Conservation (phyloP, 2,888 invertebrate species). For the Tipula confusa region DNA sequence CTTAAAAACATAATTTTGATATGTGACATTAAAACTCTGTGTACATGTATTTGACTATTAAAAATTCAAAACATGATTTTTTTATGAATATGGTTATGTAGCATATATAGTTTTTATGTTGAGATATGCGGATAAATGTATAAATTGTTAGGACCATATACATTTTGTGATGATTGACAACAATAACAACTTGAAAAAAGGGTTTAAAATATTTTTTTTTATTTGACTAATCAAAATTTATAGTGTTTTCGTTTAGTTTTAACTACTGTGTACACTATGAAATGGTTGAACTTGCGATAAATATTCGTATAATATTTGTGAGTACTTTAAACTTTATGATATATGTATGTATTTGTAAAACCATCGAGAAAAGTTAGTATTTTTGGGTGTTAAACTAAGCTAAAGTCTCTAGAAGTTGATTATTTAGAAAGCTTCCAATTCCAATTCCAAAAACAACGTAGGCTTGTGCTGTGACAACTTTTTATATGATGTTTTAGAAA, state of each 20-base stretch:
- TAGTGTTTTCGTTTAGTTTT: neutral
- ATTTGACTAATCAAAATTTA: neutral
- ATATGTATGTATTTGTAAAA: too few relatives aligned
- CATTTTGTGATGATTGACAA: neutral
- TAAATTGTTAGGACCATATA: neutral
- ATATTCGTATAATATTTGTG: too few relatives aligned
- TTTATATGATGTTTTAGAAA: too few relatives aligned
- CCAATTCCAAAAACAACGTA: too few relatives aligned
- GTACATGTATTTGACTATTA: neutral
- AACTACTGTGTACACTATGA: neutral
- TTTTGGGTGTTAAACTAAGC: too few relatives aligned
- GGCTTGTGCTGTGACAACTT: too few relatives aligned
- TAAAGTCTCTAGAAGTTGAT: too few relatives aligned
- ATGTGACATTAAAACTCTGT: neutral
- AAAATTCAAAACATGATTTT: neutral
- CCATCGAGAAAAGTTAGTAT: too few relatives aligned
- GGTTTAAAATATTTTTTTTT: neutral
- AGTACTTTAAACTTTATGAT: too few relatives aligned
- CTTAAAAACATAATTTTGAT: neutral
- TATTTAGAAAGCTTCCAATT: too few relatives aligned
- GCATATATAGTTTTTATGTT: neutral
- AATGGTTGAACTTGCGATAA: too few relatives aligned
- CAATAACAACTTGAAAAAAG: too few relatives aligned
- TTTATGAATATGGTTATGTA: neutral
- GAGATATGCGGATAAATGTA: neutral